Evolutionary conservation across 2,888 invertebrate species (phyloP).

Genomic region (Lingula anatina): DNA sequence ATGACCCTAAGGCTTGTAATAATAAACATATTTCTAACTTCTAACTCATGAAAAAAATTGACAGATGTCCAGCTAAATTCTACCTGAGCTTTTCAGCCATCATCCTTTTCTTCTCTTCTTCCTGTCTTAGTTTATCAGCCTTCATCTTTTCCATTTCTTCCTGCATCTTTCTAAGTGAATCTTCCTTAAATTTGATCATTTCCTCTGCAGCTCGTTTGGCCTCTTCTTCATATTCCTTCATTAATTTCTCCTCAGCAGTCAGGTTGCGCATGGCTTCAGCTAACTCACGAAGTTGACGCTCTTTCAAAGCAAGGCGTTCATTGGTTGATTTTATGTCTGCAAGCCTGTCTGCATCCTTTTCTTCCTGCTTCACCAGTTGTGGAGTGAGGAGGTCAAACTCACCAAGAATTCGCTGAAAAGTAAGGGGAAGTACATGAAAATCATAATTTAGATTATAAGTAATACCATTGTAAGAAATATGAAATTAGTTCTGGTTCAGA

Average conservation of each 20-base stretch:
- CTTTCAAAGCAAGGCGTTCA: conserved; percentile 35
- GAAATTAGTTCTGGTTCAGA: too few relatives aligned
- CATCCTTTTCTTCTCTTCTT: conserved; percentile 31
- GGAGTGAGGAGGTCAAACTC: conserved; percentile 41
- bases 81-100: conserved; percentile 29
- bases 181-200: conserved; percentile 24
- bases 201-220: conserved; percentile 28
- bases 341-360: conserved; percentile 27
- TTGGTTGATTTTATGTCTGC: conserved; percentile 34
- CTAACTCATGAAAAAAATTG: conserved; percentile 3
- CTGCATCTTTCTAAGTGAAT: conserved; percentile 27
- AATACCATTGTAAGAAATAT: too few relatives aligned
- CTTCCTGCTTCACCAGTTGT: conserved; percentile 26
- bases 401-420: conserved; percentile 26
- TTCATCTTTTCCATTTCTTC: conserved; percentile 32
- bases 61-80: conserved; percentile 4
- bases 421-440: not conserved
- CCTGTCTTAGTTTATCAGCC: conserved; percentile 23
- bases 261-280: conserved; percentile 38
- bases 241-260: conserved; percentile 31
- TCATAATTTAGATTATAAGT: too few relatives aligned
- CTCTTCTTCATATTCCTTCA: conserved; percentile 34
- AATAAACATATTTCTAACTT: too few relatives aligned
- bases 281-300: conserved; percentile 40
- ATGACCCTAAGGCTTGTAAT: too few relatives aligned